Percentiles rank a stretch among this genome's conserved stretches.
Conservation (phyloP, 2,113 vertebrate genomes). For the Ranitomeya imitator region DNA sequence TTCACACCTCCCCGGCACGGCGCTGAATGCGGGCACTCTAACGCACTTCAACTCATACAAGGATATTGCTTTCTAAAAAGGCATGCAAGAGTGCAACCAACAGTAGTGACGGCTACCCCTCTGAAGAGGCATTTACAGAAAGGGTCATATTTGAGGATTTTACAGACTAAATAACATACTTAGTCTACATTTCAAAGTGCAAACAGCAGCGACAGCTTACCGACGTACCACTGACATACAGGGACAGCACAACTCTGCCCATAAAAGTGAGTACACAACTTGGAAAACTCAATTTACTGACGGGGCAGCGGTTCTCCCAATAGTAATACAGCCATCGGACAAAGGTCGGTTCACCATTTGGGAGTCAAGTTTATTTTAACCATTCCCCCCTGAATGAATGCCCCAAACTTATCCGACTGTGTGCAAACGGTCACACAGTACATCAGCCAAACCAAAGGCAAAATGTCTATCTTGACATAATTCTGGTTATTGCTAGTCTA, state of each 20-base stretch:
- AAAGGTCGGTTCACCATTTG: no score
- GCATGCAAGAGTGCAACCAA: neutral
- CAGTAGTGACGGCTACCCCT: neutral
- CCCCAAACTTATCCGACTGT: no score
- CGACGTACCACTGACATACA: neutral
- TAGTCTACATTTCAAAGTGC: neutral
- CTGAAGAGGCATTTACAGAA: neutral
- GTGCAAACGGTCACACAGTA: no score
- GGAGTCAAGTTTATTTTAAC: no score
- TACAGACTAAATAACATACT: neutral
- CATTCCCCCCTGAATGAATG: no score
- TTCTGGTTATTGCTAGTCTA: no score
- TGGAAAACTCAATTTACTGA: neutral
- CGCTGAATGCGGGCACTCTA: neutral
- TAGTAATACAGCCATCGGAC: no score
- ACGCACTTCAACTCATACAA: slow-evolving; percentile 4
- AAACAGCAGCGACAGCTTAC: neutral
- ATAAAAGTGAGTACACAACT: neutral
- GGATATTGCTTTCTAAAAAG: neutral
- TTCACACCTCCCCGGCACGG: neutral
- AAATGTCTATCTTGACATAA: no score
- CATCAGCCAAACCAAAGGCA: no score
- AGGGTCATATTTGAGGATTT: neutral
- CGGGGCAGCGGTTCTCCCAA: neutral
- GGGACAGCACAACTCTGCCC: neutral